Evolutionary conservation across 2,888 invertebrate species (phyloP).

Genomic region (Bombyx huttoni): DNA sequence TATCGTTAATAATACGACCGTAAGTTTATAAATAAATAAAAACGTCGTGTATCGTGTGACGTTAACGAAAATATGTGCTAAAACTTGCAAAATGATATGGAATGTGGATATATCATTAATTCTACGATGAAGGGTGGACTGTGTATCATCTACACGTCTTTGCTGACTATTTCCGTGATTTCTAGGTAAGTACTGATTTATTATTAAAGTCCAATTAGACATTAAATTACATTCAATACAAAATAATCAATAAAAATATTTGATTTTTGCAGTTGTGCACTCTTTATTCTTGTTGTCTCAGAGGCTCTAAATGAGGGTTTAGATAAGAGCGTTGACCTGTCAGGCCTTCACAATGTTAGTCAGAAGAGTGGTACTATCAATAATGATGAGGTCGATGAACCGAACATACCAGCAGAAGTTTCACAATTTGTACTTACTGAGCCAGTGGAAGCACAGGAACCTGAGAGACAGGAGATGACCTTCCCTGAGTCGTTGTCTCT

Average conservation of each 20-base stretch:
- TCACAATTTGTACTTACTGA: not conserved
- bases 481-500: slow-evolving; percentile 65
- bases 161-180: slow-evolving; percentile 72
- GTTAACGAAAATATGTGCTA: slow-evolving; percentile 39
- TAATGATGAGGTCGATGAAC: slow-evolving; percentile 3
- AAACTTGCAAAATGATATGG: slow-evolving; percentile 63
- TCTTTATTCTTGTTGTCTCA: slow-evolving; percentile 73
- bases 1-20: slow-evolving; percentile 16
- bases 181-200: slow-evolving; percentile 58
- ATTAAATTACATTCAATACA: not conserved
- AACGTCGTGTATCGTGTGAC: slow-evolving; percentile 21
- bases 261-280: slow-evolving; percentile 59
- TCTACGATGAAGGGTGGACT: slow-evolving; percentile 75
- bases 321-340: slow-evolving; percentile 41
- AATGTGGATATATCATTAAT: slow-evolving; percentile 59
- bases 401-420: slow-evolving; percentile 5
- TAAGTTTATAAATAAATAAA: slow-evolving; percentile 16
- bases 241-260: not conserved
- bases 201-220: not conserved
- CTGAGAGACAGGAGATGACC: slow-evolving; percentile 51
- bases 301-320: slow-evolving; percentile 56
- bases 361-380: slow-evolving; percentile 25
- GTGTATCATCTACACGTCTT: slow-evolving; percentile 72
- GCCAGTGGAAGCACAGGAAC: slow-evolving; percentile 11
- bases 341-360: slow-evolving; percentile 58